phyloP scores from a whole-genome alignment of 2,797 vertebrate genomes.

The Melanotaenia pygmaea region DNA sequence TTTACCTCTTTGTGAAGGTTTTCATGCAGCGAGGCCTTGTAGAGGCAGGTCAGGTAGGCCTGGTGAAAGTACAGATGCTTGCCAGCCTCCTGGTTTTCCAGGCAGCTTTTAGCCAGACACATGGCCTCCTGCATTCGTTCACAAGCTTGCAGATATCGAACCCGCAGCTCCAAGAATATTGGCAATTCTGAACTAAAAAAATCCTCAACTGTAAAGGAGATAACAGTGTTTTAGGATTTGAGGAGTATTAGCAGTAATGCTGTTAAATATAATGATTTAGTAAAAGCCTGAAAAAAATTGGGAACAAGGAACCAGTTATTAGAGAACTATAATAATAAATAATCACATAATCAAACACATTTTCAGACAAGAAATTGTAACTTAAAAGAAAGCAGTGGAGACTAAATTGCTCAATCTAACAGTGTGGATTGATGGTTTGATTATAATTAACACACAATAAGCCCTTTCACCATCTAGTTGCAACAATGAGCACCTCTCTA shows the following conservation, averaged over 20 bases:
- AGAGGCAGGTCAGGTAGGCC: slow-evolving; percentile 95
- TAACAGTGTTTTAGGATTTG: slow-evolving; percentile 3
- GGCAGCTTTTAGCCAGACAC: slow-evolving; percentile 93
- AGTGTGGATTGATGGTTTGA: not conserved
- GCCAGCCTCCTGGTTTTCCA: slow-evolving; percentile 90
- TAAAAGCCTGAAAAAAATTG: not conserved
- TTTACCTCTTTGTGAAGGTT: slow-evolving; percentile 91
- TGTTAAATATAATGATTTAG: not conserved
- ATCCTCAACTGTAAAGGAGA: slow-evolving; percentile 85
- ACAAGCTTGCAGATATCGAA: slow-evolving; percentile 97
- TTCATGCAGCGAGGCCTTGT: slow-evolving; percentile 92
- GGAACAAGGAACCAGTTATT: not conserved
- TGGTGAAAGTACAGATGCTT: slow-evolving; percentile 96
- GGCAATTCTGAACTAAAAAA: slow-evolving; percentile 94
- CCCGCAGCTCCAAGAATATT: slow-evolving; percentile 95
- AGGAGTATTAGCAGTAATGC: not conserved
- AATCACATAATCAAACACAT: not conserved
- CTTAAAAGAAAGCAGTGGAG: too few relatives aligned
- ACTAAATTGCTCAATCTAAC: too few relatives aligned
- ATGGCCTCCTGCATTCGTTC: slow-evolving; percentile 94
- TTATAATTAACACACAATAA: too few relatives aligned
- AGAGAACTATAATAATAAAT: not conserved
- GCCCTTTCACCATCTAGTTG: too few relatives aligned
- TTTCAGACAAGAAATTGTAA: not conserved
- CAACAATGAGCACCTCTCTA: too few relatives aligned